Evolutionary conservation across 2,888 invertebrate genomes (phyloP), one percentile per base, ranked within the genome.

Genomic region (Urechis unicinctus): DNA sequence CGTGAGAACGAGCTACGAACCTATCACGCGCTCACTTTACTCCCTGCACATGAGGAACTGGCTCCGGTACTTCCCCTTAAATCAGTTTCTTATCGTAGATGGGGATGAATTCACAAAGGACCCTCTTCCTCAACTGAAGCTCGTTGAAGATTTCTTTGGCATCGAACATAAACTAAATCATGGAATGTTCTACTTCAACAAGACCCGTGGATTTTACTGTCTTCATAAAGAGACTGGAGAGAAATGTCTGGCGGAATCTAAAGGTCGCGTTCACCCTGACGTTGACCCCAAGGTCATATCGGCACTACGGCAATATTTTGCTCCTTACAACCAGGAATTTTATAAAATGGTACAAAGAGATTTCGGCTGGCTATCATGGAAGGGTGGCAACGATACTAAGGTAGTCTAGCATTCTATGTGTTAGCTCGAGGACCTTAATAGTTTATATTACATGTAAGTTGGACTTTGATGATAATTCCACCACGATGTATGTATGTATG

Each of bases 121-220:
- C 54, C 74, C 75, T 21, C 59, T 72, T 3, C 58, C 61, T 6
- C 73, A 73, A 54, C 65, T 75, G 24, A 51, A 55, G 22, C 63
- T 64, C 51, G 67, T 75, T 6, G 74, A 75, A 56, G 55, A 58
- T 13, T 75, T 75, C 58, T 60, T 75, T 4, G 69, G 72, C 1
- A 51, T 75, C 41, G 57, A 64, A 28, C 71, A 68, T 53, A 53
- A 57, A 50, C 63, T 75, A 6, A 66, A 66, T 21, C 60, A 66
- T 43, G 88, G 88, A 77, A 91, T 93, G 79, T 91, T 97, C 79
- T 93, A 94, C 81, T 97, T 92, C 81, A 96, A 97, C 81, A 88
- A 88, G 80, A 92, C 92, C n/a, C 92, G 95, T 79, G 93, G 96
- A 59, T 93, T 97, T 81, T 95, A 89, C 80, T 96, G 95, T 77